These are phyloP conservation scores for Semibalanus balanoides DNA, from an alignment of 1,140 invertebrate genomes.

Conservation along the genomic window DNA sequence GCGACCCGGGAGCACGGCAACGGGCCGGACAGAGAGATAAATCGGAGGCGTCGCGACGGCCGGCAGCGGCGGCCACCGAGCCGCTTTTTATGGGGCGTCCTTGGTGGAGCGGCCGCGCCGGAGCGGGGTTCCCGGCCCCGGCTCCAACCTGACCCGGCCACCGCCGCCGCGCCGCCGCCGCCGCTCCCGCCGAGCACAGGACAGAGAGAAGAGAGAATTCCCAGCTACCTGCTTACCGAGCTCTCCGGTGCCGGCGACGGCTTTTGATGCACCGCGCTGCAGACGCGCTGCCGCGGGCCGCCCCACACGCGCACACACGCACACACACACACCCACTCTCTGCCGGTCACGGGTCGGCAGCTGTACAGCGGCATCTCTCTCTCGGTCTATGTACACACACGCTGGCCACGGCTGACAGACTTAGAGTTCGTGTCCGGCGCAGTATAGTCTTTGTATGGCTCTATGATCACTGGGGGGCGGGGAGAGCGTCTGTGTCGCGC, in stretches of 20 bases:
- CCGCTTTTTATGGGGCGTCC: background rate
- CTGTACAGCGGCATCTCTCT: background rate
- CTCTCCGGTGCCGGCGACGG: background rate
- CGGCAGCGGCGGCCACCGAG: too few species aligned
- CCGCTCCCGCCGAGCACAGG: too few species aligned
- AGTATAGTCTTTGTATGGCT: conserved; percentile 13
- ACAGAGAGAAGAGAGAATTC: background rate
- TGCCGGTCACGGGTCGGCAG: too few species aligned
- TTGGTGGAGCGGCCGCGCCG: background rate
- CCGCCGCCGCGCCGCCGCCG: too few species aligned
- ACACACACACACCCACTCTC: background rate
- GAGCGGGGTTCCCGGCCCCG: too few species aligned
- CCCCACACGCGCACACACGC: too few species aligned
- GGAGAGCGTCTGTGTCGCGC: conserved; percentile 7
- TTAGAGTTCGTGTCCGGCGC: conserved; percentile 1
- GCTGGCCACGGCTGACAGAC: background rate
- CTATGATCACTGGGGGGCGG: background rate
- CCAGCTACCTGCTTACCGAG: background rate
- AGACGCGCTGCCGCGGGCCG: too few species aligned
- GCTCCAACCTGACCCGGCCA: too few species aligned
- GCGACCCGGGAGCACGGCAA: too few species aligned
- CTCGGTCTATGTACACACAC: background rate
- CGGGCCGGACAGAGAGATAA: background rate
- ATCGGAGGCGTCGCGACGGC: background rate
- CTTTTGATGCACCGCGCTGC: background rate